Conservation (phyloP, 2,888 invertebrate genomes). For the Metellina segmentata region DNA sequence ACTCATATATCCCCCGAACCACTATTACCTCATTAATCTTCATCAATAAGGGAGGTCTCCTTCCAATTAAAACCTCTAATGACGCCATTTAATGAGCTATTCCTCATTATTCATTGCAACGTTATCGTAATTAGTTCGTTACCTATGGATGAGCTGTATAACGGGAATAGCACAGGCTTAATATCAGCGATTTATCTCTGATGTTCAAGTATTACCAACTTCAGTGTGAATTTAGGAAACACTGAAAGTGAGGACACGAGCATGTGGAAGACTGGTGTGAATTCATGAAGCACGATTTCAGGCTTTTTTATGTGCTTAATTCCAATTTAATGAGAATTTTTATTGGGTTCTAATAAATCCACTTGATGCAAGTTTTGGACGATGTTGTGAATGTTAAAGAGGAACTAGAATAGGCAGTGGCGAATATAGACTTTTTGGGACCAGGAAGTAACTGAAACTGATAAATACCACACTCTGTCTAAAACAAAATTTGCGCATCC, state of each 20-base stretch:
- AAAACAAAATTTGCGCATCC: no score
- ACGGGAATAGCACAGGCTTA: constrained; percentile 20
- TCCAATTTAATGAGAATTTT: background rate
- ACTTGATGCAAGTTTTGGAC: no score
- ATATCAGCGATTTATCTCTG: constrained; percentile 49
- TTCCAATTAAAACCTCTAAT: constrained; percentile 73
- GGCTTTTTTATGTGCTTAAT: background rate
- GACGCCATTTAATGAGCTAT: constrained; percentile 66
- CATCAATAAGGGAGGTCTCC: constrained; percentile 67
- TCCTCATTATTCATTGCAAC: constrained; percentile 68
- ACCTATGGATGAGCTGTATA: constrained; percentile 55
- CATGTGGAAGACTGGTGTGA: background rate
- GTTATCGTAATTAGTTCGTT: constrained; percentile 71
- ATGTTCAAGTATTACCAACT: constrained; percentile 30
- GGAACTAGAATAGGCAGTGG: no score
- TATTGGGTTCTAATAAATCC: no score
- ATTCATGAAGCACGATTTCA: background rate
- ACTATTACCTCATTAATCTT: constrained; percentile 71
- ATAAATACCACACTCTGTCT: no score
- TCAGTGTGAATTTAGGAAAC: constrained; percentile 38
- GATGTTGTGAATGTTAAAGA: no score
- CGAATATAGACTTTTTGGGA: no score
- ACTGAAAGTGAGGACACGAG: background rate
- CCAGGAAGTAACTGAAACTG: no score
- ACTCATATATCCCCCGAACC: constrained; percentile 61